phyloP scores from a whole-genome alignment of 2,113 vertebrate genomes.

The Ochotona princeps region DNA sequence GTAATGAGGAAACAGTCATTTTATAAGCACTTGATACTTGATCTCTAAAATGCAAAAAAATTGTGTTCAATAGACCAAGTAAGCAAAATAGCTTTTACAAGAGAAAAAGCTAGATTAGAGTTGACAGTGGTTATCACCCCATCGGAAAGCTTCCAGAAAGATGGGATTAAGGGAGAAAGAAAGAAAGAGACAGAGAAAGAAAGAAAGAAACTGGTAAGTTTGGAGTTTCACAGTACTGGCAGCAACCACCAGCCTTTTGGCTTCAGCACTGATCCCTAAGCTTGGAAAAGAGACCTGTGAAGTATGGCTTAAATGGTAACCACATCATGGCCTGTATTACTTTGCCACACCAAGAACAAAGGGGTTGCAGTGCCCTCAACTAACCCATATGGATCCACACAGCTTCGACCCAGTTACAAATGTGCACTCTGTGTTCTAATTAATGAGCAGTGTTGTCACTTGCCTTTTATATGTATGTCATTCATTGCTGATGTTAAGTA shows the following conservation, averaged over 20 bases:
- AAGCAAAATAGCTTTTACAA: not conserved
- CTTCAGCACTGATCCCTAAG: not conserved
- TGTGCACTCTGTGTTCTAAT: not conserved
- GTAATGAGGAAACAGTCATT: not conserved
- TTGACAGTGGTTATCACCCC: not conserved
- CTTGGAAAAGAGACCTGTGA: not conserved
- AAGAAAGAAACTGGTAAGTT: slow-evolving; percentile 16
- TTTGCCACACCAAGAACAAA: slow-evolving; percentile 50
- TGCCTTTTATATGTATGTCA: not conserved
- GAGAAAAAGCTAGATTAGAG: not conserved
- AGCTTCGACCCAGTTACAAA: not conserved
- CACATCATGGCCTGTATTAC: not conserved
- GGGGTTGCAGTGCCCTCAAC: not conserved
- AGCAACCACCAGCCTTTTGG: not conserved
- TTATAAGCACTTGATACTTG: not conserved
- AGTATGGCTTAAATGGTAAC: not conserved
- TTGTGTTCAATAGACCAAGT: slow-evolving; percentile 33
- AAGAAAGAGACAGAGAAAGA: not conserved
- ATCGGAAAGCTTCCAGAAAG: not conserved
- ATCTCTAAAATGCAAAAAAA: not conserved
- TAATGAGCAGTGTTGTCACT: not conserved
- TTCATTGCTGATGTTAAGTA: slow-evolving; percentile 60
- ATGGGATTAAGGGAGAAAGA: too few species aligned
- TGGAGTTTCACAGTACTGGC: not conserved
- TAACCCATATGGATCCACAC: not conserved